Percentiles rank a stretch among this genome's conserved stretches.
phyloP scores from a whole-genome alignment of 2,888 invertebrate species.

The Endotricha flammealis region DNA sequence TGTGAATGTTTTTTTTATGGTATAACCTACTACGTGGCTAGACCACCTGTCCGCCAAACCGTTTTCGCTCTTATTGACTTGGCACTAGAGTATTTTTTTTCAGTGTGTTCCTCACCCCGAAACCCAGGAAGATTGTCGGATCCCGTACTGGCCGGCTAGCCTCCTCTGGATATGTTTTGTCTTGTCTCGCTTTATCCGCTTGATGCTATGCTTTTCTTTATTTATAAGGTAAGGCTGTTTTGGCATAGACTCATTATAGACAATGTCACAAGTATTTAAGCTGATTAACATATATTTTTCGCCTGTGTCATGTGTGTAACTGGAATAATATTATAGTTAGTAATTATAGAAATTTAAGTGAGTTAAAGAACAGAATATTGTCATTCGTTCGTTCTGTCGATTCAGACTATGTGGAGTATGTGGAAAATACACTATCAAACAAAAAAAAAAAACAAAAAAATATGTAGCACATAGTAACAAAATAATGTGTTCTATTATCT shows the following conservation, averaged over 20 bases:
- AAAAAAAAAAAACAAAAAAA: too few species aligned
- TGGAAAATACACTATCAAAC: too few species aligned
- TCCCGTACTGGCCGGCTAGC: slow-evolving; percentile 73
- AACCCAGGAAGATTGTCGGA: slow-evolving; percentile 70
- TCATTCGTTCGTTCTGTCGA: neutral
- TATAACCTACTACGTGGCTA: slow-evolving; percentile 21
- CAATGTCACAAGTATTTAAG: neutral
- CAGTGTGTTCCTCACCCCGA: slow-evolving; percentile 79
- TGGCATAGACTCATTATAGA: neutral
- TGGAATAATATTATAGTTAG: neutral
- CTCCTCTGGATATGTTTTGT: slow-evolving; percentile 76
- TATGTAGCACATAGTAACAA: too few species aligned
- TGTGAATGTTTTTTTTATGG: slow-evolving; percentile 32
- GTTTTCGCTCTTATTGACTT: slow-evolving; percentile 69
- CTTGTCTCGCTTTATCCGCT: slow-evolving; percentile 65
- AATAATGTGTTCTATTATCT: too few species aligned
- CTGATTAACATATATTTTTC: neutral
- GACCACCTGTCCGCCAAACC: slow-evolving; percentile 58
- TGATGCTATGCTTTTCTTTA: slow-evolving; percentile 60
- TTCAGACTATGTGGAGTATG: too few species aligned
- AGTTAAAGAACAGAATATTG: too few species aligned
- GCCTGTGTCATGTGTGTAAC: neutral
- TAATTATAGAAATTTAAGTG: too few species aligned
- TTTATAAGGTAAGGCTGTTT: slow-evolving; percentile 25
- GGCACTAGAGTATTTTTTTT: slow-evolving; percentile 78